Evolutionary conservation across 2,113 vertebrate genomes (phyloP).

Genomic region (Anolis carolinensis): DNA sequence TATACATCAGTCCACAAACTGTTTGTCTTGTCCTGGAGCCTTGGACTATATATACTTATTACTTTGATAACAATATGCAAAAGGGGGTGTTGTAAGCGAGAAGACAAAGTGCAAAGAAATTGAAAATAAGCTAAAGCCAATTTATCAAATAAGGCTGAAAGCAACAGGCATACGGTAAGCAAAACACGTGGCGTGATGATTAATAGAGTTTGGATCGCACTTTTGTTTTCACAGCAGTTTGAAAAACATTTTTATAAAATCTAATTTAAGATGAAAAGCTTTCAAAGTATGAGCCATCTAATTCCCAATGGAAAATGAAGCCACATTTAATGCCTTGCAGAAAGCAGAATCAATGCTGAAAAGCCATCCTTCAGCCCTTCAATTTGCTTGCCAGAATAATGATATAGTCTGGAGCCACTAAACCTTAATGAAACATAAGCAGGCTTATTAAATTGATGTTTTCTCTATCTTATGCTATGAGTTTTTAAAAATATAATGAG

Average conservation of each 20-base stretch:
- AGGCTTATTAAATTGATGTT: background rate
- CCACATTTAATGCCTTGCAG: background rate
- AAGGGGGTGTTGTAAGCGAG: background rate
- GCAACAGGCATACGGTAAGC: background rate
- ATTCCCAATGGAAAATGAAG: background rate
- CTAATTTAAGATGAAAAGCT: conserved; percentile 8
- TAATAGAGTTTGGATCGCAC: background rate
- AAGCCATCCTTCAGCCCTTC: background rate
- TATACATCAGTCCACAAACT: background rate
- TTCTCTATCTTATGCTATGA: background rate
- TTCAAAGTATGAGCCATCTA: background rate
- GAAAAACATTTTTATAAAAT: background rate
- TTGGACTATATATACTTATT: background rate
- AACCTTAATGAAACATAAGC: background rate
- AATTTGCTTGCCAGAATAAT: background rate
- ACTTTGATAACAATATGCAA: background rate
- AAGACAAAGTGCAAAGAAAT: background rate
- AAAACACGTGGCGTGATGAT: background rate
- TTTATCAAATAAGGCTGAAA: background rate
- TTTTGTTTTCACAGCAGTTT: background rate
- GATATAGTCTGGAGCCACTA: background rate
- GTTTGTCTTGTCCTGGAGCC: background rate
- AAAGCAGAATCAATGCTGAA: background rate
- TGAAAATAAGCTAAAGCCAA: background rate
- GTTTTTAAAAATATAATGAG: background rate